Conservation (phyloP, 1,140 invertebrate species). For the Harpegnathos saltator region DNA sequence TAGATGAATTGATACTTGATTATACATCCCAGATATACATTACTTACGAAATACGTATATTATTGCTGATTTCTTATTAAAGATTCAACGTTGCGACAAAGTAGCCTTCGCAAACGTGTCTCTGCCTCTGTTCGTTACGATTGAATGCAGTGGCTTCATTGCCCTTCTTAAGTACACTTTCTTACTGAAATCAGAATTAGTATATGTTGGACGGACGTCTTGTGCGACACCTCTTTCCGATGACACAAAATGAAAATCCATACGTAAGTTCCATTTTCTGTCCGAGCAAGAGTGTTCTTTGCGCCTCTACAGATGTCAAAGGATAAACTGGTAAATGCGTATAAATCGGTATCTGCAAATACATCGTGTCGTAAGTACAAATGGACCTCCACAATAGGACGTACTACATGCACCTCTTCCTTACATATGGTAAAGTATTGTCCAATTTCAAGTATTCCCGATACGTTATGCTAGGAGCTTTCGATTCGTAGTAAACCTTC, state of each 20-base stretch:
- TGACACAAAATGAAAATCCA: not conserved
- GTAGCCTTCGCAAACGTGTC: not conserved
- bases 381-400: not conserved
- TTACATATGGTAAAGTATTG: slow-evolving; percentile 84
- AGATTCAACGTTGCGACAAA: not conserved
- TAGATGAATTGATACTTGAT: slow-evolving; percentile 22
- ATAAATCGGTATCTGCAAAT: slow-evolving; percentile 87
- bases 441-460: slow-evolving; percentile 82
- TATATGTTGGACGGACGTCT: not conserved
- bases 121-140: not conserved
- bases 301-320: slow-evolving; percentile 82
- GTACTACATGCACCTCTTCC: slow-evolving; percentile 13
- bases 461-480: slow-evolving; percentile 62
- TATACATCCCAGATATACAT: not conserved
- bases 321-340: slow-evolving; percentile 86
- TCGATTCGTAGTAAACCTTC: slow-evolving; percentile 84
- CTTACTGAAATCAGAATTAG: slow-evolving; percentile 36
- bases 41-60: slow-evolving; percentile 51
- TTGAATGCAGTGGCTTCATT: not conserved
- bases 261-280: slow-evolving; percentile 39
- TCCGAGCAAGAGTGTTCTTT: slow-evolving; percentile 73
- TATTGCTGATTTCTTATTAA: slow-evolving; percentile 1
- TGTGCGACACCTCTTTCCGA: not conserved
- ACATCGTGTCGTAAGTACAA: slow-evolving; percentile 5
- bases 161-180: slow-evolving; percentile 13